A percentile compares a stretch with the other conserved stretches of the same genome.
phyloP scores from a whole-genome alignment of 2,113 vertebrate species.

The Pithys albifrons region DNA sequence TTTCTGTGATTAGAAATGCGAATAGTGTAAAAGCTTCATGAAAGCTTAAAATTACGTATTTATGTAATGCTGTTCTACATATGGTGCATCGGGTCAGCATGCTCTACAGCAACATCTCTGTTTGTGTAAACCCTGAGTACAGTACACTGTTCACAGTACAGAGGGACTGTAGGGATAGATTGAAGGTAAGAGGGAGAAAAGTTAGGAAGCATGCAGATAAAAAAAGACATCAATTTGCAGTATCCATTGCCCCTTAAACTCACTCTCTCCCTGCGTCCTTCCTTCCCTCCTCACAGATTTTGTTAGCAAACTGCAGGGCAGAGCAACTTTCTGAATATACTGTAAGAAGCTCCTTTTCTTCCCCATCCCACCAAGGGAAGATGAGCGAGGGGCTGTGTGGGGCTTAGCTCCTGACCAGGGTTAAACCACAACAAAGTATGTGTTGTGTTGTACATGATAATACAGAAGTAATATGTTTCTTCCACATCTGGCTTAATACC shows the following conservation, averaged over 20 bases:
- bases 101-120: background rate
- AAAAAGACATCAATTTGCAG: background rate
- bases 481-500: background rate
- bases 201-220: background rate
- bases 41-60: conserved; percentile 24
- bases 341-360: background rate
- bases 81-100: background rate
- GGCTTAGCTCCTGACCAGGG: background rate
- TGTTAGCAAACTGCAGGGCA: background rate
- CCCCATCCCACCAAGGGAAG: accelerated
- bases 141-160: background rate
- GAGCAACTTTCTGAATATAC: background rate
- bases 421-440: background rate
- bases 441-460: background rate
- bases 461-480: background rate
- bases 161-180: background rate
- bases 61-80: background rate
- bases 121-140: background rate
- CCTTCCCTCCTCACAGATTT: background rate
- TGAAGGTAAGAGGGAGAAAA: background rate
- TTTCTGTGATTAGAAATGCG: conserved; percentile 32
- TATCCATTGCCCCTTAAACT: background rate
- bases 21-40: conserved; percentile 27
- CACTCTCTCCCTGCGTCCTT: background rate
- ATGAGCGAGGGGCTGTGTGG: accelerated